Base-by-base conservation (phyloP, 2,113 vertebrate genomes). In the Taurulus bubalis region DNA sequence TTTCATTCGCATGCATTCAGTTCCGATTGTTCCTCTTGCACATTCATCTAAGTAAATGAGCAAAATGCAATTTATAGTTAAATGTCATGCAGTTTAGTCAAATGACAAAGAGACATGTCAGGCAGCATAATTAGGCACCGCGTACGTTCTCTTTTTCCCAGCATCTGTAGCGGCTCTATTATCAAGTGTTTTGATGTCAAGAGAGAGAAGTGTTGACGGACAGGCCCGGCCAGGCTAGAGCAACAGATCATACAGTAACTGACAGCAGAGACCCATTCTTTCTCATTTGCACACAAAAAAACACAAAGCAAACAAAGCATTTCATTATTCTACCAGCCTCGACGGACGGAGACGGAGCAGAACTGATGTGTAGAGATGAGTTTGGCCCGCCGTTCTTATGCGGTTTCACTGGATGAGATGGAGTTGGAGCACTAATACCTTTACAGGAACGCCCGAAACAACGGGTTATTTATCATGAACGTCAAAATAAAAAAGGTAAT, bases 161-260 rank as follows among this genome's bases (percentile, higher is more conserved):
- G 90, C 88, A 84, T 92, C 87, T 93, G 82, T 86, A 80, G 87
- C 59, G 18, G 55, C 53, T 71, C 74, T 87, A 94, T 95, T 94
- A 92, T 94, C 84, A 59, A 84, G 84, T 84, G 75, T 91, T 93
- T 94, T 92, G 84, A 91, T 92, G 88, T 89, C 34, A 81, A 87
- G 85, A 62, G 59, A 89, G 84, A 84, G 84, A 79, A 83, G 83
- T 65, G 86, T 84, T 93, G 94, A 94, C 63, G 93, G 94, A 94
- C 93, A 89, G 90, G 71, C 78, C 62, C 14, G 70, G 87, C 65
- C 80, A 20, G 80, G 76, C 73, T 51, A 69, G 80, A 84, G 83
- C 63, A 77, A 40, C 64, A 76, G 86, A 87, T 92, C 90, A 78
- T 64, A 77, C 77, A 71, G 63, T 79, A 88, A 87, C 66, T 91